Evolutionary conservation across 2,797 vertebrate species (phyloP), one percentile per base, ranked within the genome.

Genomic region (Darevskia nairensis): DNA sequence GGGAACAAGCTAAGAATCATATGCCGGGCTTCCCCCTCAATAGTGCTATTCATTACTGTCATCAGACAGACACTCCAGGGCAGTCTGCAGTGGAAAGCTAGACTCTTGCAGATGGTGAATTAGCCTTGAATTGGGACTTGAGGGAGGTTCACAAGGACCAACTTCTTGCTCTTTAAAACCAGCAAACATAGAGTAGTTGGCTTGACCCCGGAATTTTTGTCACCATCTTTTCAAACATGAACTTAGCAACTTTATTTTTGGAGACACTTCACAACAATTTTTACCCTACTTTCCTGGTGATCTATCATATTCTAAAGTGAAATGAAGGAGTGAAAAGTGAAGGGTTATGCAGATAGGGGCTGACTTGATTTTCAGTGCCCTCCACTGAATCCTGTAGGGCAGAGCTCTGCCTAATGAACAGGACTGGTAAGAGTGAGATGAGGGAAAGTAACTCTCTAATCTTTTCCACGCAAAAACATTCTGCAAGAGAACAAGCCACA

Each of bases 21-120:
- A 15, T 90, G 11, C 79, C 13, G 87, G 89, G 68, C 82, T 84
- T 91, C 69, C 81, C 85, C n/a, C 29, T 15, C 61, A 92, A 55
- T 74, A 86, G 32, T 1, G 83, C 8, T 79, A 81, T 85, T 91
- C 44, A 84, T 85, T 95, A 78, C 15, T 92, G 6, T 83, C 79
- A 59, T 83, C 84, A 50, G 55, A 19, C 59, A 88, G 41, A 84
- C 23, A 84, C n/a, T 84, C 75, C 72, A 89, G 32, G 61, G 41
- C 46, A 88, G 27, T 80, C 39, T 86, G 66, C 59, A 41, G 5
- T 29, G 55, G 59, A 82, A 71, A 82, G 35, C 35, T 19, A 41
- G n/a, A 44, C 6, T 82, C 21, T 25, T 81, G n/a, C 6, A 46
- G 35, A 75, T 75, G n/a, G 79, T 64, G 69, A 81, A 79, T 69